Base-by-base conservation (phyloP, 2,888 invertebrate species). In the Yponomeuta sedellus region DNA sequence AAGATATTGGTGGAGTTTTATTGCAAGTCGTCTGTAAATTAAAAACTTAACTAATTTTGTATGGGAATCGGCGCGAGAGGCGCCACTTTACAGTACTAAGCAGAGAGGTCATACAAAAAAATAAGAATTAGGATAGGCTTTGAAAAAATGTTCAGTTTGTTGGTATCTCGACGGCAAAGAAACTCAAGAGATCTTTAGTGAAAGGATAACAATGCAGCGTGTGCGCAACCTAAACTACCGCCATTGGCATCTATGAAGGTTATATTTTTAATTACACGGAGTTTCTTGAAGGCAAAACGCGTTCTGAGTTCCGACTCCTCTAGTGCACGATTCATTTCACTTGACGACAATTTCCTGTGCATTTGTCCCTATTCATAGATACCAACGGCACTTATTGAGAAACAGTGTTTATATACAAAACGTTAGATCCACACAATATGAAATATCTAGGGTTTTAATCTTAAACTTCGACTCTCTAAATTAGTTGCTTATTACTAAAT, bases 131-230 rank as follows among this genome's bases (percentile, higher is more conserved):
- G 57, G 62, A 63, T 63, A 11, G 61, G 39, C 80, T 82, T 83
- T 82, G 82, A 85, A 82, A 79, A 74, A 73, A 75, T 78, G 82
- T 73, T 79, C 71, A 76, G 77, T 79, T 80, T 77, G 85, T 80
- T 81, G 81, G 78, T 80, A 78, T 82, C 76, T 85, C 81, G 72
- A 73, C 85, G 91, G 89, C 90, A 87, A 79, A 82, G 85, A 87
- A 88, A 86, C 81, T 80, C 90, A 88, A 91, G 91, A 91, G 91
- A 91, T 91, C 91, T 91, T 91, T 76, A 87, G 91, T 91, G 91
- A 91, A 91, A 91, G 91, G 85, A 90, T 86, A 91, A 90, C 89
- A 88, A 91, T 81, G 80, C 79, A 81, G 85, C 88, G 78, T 74
- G 81, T 73, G 80, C 86, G 85, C 86, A 76, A 75, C 76, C 78